Evolutionary conservation across 2,113 vertebrate genomes (phyloP), one percentile per base, ranked within the genome.

Genomic region (Phaetusa simplex): DNA sequence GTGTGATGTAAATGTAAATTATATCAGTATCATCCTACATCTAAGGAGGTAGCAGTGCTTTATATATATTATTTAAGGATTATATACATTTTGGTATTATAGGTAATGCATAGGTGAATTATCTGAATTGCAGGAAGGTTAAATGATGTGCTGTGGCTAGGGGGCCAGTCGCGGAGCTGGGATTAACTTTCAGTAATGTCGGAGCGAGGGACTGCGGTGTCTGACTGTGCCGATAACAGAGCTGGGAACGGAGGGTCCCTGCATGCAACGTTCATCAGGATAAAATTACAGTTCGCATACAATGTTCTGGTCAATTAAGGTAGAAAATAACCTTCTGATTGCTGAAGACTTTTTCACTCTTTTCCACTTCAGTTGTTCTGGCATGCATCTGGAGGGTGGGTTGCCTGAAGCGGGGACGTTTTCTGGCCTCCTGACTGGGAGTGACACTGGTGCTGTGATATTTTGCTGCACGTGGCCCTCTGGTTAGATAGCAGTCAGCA

Each of bases 221-320:
- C 40, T 0, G 0, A 21, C 11, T 11, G 34, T 66, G 74, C 49
- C 0, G 0, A 32, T 2, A n/a, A 49, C 66, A 49, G 73, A 61
- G 78, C 40, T 69, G 49, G 49, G 43, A 53, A 16, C 0, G 2
- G 42, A 59, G 23, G 14, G 56, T 82, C 34, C 22, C 22, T n/a
- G 5, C 61, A 8, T 8, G 5, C 58, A 85, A 8, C 2, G 0
- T 53, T 58, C 30, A 45, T 69, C 52, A 38, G 67, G 49, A 43
- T 69, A 59, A 87, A 91, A 42, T 3, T 88, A 27, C 64, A 71
- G 66, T 19, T 87, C 2, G 2, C 20, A 4, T 50, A 40, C 29
- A 45, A 24, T 49, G 14, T 79, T 92, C 73, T 85, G 49, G 34
- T 85, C 83, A 91, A 30, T 89, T 91, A 89, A 69, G 36, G 26